Base-by-base conservation (phyloP, 1,140 invertebrate genomes). In the Caenorhabditis tropicalis region DNA sequence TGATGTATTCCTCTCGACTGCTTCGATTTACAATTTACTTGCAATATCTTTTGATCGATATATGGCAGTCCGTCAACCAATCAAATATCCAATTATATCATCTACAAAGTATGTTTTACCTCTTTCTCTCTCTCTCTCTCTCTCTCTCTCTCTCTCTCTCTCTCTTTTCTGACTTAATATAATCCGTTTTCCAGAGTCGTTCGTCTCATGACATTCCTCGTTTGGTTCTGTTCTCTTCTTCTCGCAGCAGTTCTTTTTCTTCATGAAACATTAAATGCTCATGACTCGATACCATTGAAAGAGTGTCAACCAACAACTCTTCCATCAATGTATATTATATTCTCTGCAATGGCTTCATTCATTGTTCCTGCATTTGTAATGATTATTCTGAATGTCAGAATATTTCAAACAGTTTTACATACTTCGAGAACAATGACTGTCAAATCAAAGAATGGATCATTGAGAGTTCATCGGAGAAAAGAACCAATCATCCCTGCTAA, bases 21-120 rank as follows among this genome's bases (percentile, higher is more conserved):
- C 92, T 0, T 92, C 91, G 15, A 93, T 93, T 81, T 89, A 92
- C 31, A 92, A 92, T 85, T 83, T 93, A 12, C 89, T 92, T 79
- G 92, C 92, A 9, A 93, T 93, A 79, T 92, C 91, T 80, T 89
- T 93, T 27, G 92, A 93, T 85, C 85, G 92, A 31, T 93, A 91
- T 86, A 88, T 93, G 80, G 92, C 92, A 9, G 91, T 93, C 3
- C 90, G 88, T 12, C 87, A 91, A 36, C 92, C 92, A 15, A 91
- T 93, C 51, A 89, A 88, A 81, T 90, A 90, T 79, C 81, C 88
- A 24, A 88, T 89, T 60, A 91, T 90, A 31, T 90, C 89, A 2
- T 90, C 89, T 9, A 90, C 83, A 31, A 81, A 82, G 88, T 89
- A 56, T 49, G 48, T 80, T 43, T 46, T 21, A 4, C 16, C 33